Conservation (phyloP, 2,888 invertebrate species). For the Cosmorhoe ocellata region DNA sequence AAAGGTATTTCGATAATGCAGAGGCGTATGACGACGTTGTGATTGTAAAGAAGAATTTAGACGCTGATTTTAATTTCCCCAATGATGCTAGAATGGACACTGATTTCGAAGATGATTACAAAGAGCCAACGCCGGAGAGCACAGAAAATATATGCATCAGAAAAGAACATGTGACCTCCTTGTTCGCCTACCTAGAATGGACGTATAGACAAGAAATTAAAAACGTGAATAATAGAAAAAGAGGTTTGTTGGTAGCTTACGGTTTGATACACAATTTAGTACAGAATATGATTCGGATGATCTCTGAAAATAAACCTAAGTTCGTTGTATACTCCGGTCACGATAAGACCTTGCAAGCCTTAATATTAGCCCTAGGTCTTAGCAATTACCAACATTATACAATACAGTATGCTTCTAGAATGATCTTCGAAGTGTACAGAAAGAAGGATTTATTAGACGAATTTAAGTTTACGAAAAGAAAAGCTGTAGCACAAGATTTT, state of each 20-base stretch:
- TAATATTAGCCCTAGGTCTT: constrained; percentile 91
- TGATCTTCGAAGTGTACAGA: constrained; percentile 94
- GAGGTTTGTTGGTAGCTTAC: constrained; percentile 89
- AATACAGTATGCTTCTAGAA: constrained; percentile 92
- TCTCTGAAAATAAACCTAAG: constrained; percentile 88
- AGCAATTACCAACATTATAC: constrained; percentile 84
- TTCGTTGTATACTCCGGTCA: constrained; percentile 94
- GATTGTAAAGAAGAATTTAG: constrained; percentile 75
- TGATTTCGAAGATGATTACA: constrained; percentile 74
- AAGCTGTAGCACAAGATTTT: constrained; percentile 85
- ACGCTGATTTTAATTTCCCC: constrained; percentile 78
- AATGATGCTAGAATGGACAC: constrained; percentile 72
- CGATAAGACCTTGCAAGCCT: constrained; percentile 93
- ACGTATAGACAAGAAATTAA: constrained; percentile 85
- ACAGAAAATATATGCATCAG: constrained; percentile 83
- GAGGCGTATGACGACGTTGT: constrained; percentile 76
- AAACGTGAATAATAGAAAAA: constrained; percentile 83
- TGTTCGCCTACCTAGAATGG: constrained; percentile 93
- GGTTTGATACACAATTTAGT: constrained; percentile 92
- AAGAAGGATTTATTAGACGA: constrained; percentile 78
- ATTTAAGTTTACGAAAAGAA: constrained; percentile 80
- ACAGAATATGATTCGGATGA: constrained; percentile 90
- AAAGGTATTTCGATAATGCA: constrained; percentile 69
- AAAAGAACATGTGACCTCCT: constrained; percentile 87
- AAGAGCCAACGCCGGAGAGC: constrained; percentile 63